These are phyloP conservation scores for Miichthys miiuy DNA, from an alignment of 2,797 vertebrate species.

Conservation along the genomic window DNA sequence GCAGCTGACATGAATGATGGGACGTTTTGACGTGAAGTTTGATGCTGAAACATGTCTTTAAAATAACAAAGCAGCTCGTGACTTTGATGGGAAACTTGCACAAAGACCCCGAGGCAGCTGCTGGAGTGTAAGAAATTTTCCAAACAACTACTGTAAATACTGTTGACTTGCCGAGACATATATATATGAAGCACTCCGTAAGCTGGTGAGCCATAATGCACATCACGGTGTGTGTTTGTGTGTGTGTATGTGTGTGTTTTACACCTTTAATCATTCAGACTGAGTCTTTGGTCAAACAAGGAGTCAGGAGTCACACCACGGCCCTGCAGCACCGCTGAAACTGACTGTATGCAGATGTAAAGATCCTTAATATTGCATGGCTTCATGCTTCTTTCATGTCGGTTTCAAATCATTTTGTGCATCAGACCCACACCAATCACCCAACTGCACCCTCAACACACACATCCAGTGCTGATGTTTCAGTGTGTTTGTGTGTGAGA, in stretches of 20 bases:
- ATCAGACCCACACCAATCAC: conserved; percentile 21
- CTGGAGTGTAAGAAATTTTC: neutral
- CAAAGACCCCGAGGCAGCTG: neutral
- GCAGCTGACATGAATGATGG: too few species aligned
- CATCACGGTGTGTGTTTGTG: neutral
- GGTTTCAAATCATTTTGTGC: conserved; percentile 21
- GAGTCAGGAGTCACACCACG: neutral
- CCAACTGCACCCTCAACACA: conserved; percentile 11
- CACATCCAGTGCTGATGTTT: conserved; percentile 10
- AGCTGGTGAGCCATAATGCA: neutral
- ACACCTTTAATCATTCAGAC: too few species aligned
- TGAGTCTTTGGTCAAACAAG: neutral
- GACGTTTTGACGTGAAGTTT: too few species aligned
- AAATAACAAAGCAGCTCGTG: neutral
- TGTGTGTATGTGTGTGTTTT: too few species aligned
- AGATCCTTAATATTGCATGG: conserved; percentile 38
- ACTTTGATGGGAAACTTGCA: neutral
- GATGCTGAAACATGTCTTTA: too few species aligned
- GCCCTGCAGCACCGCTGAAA: neutral
- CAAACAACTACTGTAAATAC: too few species aligned
- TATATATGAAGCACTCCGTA: neutral
- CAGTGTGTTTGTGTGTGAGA: neutral
- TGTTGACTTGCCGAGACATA: neutral
- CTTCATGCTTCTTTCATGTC: conserved; percentile 44
- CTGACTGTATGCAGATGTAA: neutral